Conservation (phyloP, 2,888 invertebrate genomes). For the Euproctis similis region DNA sequence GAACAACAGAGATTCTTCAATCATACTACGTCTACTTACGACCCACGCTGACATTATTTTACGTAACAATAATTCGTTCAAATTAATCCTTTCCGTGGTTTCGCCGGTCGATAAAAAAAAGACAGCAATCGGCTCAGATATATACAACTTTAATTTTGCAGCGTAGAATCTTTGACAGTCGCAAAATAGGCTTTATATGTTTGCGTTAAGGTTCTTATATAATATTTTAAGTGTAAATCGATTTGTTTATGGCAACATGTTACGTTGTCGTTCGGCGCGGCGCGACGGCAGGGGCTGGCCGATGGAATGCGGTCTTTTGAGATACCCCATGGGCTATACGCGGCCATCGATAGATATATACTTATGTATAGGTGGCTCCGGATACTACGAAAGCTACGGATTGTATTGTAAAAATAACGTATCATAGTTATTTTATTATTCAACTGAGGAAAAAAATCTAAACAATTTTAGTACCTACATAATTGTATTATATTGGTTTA, state of each 20-base stretch:
- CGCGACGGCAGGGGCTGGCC: constrained; percentile 39
- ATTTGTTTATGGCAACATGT: constrained; percentile 40
- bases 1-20: constrained; percentile 4
- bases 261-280: no score
- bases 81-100: constrained; percentile 71
- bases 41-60: constrained; percentile 24
- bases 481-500: no score
- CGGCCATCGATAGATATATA: constrained; percentile 49
- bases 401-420: no score
- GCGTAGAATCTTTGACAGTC: constrained; percentile 1
- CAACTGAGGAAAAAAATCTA: no score
- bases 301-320: constrained; percentile 67
- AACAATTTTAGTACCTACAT: no score
- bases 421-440: no score
- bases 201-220: constrained; percentile 12
- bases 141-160: constrained; percentile 19
- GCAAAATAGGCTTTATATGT: constrained; percentile 23
- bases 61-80: constrained; percentile 55
- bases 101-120: constrained; percentile 56
- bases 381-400: constrained; percentile 30
- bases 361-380: constrained; percentile 34
- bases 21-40: constrained; percentile 3
- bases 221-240: constrained; percentile 12
- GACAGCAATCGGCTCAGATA: constrained; percentile 45
- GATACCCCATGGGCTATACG: constrained; percentile 61